Evolutionary conservation across 2,113 vertebrate genomes (phyloP).

Genomic region (Nesospiza acunhae): DNA sequence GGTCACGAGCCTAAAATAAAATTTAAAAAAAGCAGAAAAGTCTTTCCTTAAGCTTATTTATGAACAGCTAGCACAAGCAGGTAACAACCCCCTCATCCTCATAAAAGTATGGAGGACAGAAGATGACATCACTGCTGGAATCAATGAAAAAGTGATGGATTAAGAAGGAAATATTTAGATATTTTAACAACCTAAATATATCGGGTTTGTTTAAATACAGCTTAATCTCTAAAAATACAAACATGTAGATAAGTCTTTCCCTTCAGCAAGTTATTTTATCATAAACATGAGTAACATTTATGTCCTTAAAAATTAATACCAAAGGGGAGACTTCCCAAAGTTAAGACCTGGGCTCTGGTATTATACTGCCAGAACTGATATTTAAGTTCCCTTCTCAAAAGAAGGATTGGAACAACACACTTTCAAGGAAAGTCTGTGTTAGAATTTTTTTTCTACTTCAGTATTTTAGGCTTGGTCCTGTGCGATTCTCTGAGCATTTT

Average conservation of each 20-base stretch:
- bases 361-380: not conserved
- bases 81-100: not conserved
- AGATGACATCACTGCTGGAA: not conserved
- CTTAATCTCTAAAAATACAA: not conserved
- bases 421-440: not conserved
- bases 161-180: not conserved
- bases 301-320: not conserved
- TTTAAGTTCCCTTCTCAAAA: not conserved
- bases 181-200: not conserved
- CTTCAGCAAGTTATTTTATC: not conserved
- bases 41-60: not conserved
- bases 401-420: not conserved
- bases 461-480: not conserved
- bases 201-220: not conserved
- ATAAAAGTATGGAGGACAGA: not conserved
- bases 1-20: not conserved
- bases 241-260: not conserved
- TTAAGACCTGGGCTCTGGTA: not conserved
- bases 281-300: not conserved
- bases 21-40: not conserved
- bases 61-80: not conserved
- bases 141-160: not conserved
- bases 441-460: not conserved
- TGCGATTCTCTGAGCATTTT: constrained; percentile 34
- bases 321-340: not conserved